A percentile compares a stretch with the other conserved stretches of the same genome.
These are phyloP conservation scores for Phalacrocorax aristotelis DNA, from an alignment of 2,113 vertebrate genomes.

Conservation along the genomic window DNA sequence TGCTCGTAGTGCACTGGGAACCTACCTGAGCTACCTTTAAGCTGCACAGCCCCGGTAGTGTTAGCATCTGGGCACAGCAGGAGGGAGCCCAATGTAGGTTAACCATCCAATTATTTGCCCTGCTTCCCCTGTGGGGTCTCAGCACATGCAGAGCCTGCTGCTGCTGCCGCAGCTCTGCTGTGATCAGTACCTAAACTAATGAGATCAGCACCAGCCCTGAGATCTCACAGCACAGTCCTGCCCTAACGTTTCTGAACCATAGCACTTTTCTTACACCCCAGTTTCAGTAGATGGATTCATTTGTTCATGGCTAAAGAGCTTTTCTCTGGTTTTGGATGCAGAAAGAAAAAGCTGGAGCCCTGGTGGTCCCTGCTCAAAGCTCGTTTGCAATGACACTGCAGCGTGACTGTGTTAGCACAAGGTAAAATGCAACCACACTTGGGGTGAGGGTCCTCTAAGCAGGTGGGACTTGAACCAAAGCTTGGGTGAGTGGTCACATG, in stretches of 20 bases:
- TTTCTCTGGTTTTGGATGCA: background rate
- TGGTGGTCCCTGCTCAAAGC: background rate
- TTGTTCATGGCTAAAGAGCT: background rate
- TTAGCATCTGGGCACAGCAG: background rate
- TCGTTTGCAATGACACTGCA: fast-evolving
- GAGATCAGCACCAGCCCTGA: no score
- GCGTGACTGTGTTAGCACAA: fast-evolving
- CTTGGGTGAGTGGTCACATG: background rate
- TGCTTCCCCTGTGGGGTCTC: background rate
- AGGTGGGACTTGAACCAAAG: background rate
- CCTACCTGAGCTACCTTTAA: background rate
- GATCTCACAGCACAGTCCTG: background rate
- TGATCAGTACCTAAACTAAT: background rate
- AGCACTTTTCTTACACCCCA: background rate
- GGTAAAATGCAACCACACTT: background rate
- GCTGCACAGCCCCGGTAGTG: fast-evolving
- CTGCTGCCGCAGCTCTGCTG: background rate
- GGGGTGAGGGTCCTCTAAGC: background rate
- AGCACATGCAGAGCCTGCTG: fast-evolving
- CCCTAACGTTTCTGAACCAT: fast-evolving
- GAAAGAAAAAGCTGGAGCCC: background rate
- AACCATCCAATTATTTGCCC: background rate
- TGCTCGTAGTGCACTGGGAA: fast-evolving
- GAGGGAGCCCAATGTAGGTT: background rate
- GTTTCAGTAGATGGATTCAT: background rate